Percentiles rank a stretch among this genome's conserved stretches.
Conservation (phyloP, 2,113 vertebrate species). For the Coracopsis vasa region DNA sequence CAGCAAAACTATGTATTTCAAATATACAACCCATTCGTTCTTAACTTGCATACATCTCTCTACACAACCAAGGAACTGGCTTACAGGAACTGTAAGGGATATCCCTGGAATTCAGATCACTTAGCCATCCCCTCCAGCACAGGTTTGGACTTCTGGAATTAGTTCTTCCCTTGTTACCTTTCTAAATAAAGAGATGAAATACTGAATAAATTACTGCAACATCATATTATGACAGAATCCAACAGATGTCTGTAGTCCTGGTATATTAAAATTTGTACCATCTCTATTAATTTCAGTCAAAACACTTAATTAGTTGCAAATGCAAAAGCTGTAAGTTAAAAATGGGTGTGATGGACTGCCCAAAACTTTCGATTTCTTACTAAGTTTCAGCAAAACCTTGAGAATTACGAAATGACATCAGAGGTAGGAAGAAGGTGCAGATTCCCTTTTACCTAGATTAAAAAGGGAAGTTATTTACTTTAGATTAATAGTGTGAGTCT, state of each 20-base stretch:
- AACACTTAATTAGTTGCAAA: not conserved
- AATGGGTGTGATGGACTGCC: accelerated
- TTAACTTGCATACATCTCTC: not conserved
- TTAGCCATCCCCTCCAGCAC: not conserved
- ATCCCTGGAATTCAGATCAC: not conserved
- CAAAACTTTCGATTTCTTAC: not conserved
- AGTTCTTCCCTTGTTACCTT: not conserved
- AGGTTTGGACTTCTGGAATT: not conserved
- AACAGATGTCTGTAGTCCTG: not conserved
- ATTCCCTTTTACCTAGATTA: not conserved
- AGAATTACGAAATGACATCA: not conserved
- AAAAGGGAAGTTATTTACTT: not conserved
- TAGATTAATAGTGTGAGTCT: not conserved
- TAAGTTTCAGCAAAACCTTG: not conserved
- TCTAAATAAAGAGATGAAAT: not conserved
- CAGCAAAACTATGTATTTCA: not conserved
- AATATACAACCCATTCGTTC: not conserved
- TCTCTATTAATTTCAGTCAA: not conserved
- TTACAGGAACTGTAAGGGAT: too few relatives aligned
- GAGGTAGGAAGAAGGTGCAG: not conserved
- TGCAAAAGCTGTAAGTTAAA: not conserved
- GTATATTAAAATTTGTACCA: not conserved
- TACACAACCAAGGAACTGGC: not conserved
- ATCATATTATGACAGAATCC: not conserved
- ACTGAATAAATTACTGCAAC: not conserved